A percentile compares a stretch with the other conserved stretches of the same genome.
phyloP scores from a whole-genome alignment of 2,888 invertebrate genomes.

The Drosophila sordidula region DNA sequence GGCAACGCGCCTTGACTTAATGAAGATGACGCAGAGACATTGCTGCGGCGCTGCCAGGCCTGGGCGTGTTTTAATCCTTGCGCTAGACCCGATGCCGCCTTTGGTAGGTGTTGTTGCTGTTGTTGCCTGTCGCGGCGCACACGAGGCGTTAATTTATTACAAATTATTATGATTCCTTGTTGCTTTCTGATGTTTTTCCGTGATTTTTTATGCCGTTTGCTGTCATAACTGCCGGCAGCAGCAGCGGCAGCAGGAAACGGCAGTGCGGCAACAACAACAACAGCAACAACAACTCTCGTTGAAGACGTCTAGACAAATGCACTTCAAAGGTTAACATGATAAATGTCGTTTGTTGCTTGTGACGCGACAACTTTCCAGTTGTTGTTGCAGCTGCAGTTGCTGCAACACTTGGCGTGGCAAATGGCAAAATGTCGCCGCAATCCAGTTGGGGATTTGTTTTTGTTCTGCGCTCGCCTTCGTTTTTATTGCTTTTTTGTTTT shows the following conservation, averaged over 20 bases:
- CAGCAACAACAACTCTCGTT: conserved; percentile 57
- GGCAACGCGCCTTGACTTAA: conserved; percentile 74
- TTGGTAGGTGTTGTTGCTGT: conserved; percentile 54
- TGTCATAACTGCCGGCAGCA: conserved; percentile 57
- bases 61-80: conserved; percentile 76
- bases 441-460: conserved; percentile 49
- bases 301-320: conserved; percentile 81
- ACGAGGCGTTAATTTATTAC: conserved; percentile 80
- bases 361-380: conserved; percentile 79
- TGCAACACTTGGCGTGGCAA: conserved; percentile 68
- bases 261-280: conserved; percentile 31
- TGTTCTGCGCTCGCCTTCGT: conserved; percentile 9
- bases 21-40: conserved; percentile 69
- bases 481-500: conserved; percentile 22
- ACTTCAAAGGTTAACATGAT: conserved; percentile 82
- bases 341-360: conserved; percentile 81
- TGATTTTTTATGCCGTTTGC: conserved; percentile 47
- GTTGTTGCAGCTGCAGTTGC: conserved; percentile 53
- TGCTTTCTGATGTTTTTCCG: conserved; percentile 51
- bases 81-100: conserved; percentile 56
- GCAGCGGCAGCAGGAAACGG: conserved; percentile 43
- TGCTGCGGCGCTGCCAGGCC: conserved; percentile 18
- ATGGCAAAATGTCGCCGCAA: conserved; percentile 65
- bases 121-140: conserved; percentile 56
- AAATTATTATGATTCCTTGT: conserved; percentile 80